Evolutionary conservation across 2,113 vertebrate species (phyloP).

Genomic region (Barbus barbus): DNA sequence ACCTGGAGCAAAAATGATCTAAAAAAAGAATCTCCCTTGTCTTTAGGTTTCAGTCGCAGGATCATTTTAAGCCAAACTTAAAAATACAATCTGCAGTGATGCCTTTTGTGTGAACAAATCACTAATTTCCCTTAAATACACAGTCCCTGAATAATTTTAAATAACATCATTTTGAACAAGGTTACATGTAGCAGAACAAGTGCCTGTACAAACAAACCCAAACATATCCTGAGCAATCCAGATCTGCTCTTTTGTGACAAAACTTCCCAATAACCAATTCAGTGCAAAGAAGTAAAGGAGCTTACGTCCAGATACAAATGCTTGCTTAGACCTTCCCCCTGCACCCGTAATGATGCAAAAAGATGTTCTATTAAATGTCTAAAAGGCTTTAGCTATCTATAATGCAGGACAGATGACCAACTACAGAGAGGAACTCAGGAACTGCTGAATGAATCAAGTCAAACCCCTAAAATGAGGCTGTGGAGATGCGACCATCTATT

Average conservation of each 20-base stretch:
- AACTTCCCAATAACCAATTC: conserved; percentile 2
- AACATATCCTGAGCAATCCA: not conserved
- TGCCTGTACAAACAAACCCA: not conserved
- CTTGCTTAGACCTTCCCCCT: not conserved
- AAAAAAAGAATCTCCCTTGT: not conserved
- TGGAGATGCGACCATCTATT: conserved; percentile 7
- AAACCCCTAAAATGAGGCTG: conserved; percentile 37
- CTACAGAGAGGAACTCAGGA: not conserved
- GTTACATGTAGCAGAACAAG: not conserved
- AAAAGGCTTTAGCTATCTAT: not conserved
- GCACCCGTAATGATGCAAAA: not conserved
- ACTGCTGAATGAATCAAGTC: not conserved
- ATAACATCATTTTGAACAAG: too few species aligned
- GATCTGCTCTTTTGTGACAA: not conserved
- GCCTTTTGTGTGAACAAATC: not conserved
- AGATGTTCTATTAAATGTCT: not conserved
- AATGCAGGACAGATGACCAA: not conserved
- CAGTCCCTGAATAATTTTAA: conserved; percentile 9
- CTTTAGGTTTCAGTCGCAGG: not conserved
- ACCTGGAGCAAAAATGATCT: not conserved
- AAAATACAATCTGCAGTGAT: conserved; percentile 8
- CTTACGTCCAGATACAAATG: not conserved
- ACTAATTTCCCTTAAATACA: conserved; percentile 18
- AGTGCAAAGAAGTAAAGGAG: not conserved
- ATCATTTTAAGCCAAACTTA: not conserved